Evolutionary conservation across 2,888 invertebrate species (phyloP), one percentile per base, ranked within the genome.

Genomic region (Meta bourneti): DNA sequence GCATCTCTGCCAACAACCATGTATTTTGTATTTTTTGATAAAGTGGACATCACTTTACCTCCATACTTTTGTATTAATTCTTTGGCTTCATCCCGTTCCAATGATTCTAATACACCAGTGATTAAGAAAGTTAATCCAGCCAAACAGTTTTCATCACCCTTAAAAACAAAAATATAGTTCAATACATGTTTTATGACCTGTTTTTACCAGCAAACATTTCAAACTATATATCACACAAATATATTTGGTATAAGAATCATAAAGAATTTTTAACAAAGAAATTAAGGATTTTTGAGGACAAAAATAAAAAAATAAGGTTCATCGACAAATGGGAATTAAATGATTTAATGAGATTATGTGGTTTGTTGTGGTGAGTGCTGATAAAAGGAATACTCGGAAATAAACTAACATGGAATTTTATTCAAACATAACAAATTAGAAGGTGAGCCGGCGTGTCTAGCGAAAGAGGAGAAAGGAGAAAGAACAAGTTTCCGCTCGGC

Each of bases 21-120:
- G 95, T 98, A 98, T 93, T 96, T 96, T 8, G 97, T 97, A 95
- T 97, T 97, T 94, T 96, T 97, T 91, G 98, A 97, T 34, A 98
- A 96, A 75, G 96, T 95, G 72, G 96, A 96, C 92, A 97, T 97
- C 1, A 97, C 96, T 94, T 96, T 96, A 0, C 98, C 99, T 0
- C 98, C 98, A 95, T 97, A 97, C 93, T 97, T 96, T 89, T 96
- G 96, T 16, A 98, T 96, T 7, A 98, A 95, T 0, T 96, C 96
- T 69, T 96, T 96, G 6, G 97, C 96, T 94, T 98, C 98, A 7
- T 98, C 97, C 16, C 97, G 96, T 94, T 98, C 98, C 93, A 98
- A 95, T 0, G 98, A 98, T 94, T 98, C 98, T 78, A 98, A 95
- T 1, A 98, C 97, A 61, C 98, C 99, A 71, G 98, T 98, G 84